phyloP scores from a whole-genome alignment of 1,140 invertebrate species.

The Habropoda laboriosa region DNA sequence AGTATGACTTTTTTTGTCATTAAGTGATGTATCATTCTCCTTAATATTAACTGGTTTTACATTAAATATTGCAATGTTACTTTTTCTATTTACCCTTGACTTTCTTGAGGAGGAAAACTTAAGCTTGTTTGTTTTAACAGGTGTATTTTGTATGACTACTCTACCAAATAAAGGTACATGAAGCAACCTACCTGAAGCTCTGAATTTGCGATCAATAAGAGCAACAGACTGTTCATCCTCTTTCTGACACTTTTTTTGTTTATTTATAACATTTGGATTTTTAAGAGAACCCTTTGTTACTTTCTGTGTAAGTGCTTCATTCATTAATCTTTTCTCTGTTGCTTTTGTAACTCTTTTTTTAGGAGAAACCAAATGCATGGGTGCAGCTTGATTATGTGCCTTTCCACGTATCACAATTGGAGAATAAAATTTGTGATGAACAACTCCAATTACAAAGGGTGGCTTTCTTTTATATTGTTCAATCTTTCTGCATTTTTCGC shows the following conservation, averaged over 20 bases:
- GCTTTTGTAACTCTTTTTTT: slow-evolving; percentile 70
- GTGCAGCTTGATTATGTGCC: slow-evolving; percentile 7
- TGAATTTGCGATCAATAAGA: slow-evolving; percentile 66
- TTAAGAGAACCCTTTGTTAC: slow-evolving; percentile 2
- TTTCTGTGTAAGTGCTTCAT: slow-evolving; percentile 55
- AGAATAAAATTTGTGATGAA: slow-evolving; percentile 75
- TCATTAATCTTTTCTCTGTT: slow-evolving; percentile 72
- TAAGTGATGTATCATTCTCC: neutral
- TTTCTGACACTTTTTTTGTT: neutral
- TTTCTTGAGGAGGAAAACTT: neutral
- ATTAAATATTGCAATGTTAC: neutral
- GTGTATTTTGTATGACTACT: slow-evolving; percentile 29
- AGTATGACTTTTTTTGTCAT: too few relatives aligned
- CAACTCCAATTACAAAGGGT: slow-evolving; percentile 76
- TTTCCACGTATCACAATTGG: slow-evolving; percentile 52
- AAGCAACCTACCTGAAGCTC: slow-evolving; percentile 54
- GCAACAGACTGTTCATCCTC: slow-evolving; percentile 60
- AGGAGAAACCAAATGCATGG: neutral
- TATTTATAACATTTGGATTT: neutral
- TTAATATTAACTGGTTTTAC: neutral
- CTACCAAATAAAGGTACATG: slow-evolving; percentile 64
- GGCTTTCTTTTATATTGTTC: slow-evolving; percentile 71
- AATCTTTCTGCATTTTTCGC: slow-evolving; percentile 63
- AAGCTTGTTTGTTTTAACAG: neutral
- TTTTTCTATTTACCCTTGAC: neutral